phyloP scores from a whole-genome alignment of 2,113 vertebrate genomes.

The Dascyllus trimaculatus region DNA sequence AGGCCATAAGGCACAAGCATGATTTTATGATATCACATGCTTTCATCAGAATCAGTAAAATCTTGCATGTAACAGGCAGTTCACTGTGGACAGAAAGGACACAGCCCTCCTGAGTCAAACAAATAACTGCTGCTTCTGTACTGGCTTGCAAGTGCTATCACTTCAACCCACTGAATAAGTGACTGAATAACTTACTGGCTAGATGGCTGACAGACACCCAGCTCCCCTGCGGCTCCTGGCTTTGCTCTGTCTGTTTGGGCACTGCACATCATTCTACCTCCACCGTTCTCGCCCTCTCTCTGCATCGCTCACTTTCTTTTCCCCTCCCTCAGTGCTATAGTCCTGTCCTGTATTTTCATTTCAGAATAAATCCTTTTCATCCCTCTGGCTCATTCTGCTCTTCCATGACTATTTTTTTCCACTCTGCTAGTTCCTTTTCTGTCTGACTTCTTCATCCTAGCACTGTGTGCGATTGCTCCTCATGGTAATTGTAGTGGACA shows the following conservation, averaged over 20 bases:
- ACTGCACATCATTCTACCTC: constrained; percentile 72
- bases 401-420: constrained; percentile 33
- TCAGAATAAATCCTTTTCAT: constrained; percentile 77
- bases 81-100: constrained; percentile 59
- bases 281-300: constrained; percentile 51
- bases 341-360: constrained; percentile 74
- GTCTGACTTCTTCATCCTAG: constrained; percentile 60
- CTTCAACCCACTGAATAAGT: constrained; percentile 68
- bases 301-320: constrained; percentile 53
- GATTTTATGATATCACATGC: constrained; percentile 36
- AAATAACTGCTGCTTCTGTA: constrained; percentile 63
- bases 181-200: constrained; percentile 75
- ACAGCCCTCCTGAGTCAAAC: constrained; percentile 64
- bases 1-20: not conserved
- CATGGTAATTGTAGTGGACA: constrained; percentile 64
- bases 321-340: constrained; percentile 34
- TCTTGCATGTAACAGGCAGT: constrained; percentile 43
- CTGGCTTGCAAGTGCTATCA: constrained; percentile 31
- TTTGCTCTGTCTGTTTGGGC: constrained; percentile 68
- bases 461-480: constrained; percentile 49
- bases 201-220: constrained; percentile 73
- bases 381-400: constrained; percentile 71
- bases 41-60: constrained; percentile 50
- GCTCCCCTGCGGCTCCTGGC: constrained; percentile 67
- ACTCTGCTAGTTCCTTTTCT: constrained; percentile 54